phyloP scores from a whole-genome alignment of 2,888 invertebrate species.

The Plagodis pulveraria region DNA sequence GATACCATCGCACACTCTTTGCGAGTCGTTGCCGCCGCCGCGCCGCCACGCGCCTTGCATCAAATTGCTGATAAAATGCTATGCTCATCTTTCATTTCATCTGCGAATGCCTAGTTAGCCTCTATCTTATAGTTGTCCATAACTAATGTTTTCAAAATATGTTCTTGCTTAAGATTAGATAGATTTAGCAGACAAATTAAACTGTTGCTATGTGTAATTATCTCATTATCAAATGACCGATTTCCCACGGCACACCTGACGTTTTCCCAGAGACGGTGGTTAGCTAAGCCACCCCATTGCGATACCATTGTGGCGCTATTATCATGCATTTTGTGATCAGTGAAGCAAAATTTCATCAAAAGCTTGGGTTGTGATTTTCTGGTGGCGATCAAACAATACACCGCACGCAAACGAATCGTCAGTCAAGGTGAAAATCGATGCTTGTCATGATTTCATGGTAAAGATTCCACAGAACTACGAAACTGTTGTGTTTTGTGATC shows the following conservation, averaged over 20 bases:
- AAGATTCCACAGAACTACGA: too few relatives aligned
- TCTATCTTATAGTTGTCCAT: constrained; percentile 19
- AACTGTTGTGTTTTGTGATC: too few relatives aligned
- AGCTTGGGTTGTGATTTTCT: constrained; percentile 52
- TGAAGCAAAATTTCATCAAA: constrained; percentile 51
- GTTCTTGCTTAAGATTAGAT: too few relatives aligned
- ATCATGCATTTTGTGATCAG: constrained; percentile 49
- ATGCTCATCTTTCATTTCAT: constrained; percentile 72
- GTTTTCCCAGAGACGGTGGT: constrained; percentile 30
- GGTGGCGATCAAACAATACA: constrained; percentile 59
- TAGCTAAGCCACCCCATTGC: constrained; percentile 31
- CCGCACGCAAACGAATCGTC: constrained; percentile 62
- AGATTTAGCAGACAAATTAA: too few relatives aligned
- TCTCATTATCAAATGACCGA: constrained; percentile 14
- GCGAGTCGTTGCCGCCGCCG: constrained; percentile 65
- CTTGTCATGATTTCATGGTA: constrained; percentile 60
- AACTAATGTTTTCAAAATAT: too few relatives aligned
- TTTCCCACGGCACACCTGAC: constrained; percentile 31
- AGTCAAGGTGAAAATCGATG: constrained; percentile 76
- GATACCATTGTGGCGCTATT: constrained; percentile 33
- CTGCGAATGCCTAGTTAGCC: constrained; percentile 49
- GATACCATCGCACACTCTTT: constrained; percentile 71
- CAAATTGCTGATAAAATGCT: constrained; percentile 71
- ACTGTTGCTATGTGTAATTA: neutral
- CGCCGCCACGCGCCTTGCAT: constrained; percentile 71